Evolutionary conservation across 2,888 invertebrate genomes (phyloP).

Genomic region (Drosophila sordidula): DNA sequence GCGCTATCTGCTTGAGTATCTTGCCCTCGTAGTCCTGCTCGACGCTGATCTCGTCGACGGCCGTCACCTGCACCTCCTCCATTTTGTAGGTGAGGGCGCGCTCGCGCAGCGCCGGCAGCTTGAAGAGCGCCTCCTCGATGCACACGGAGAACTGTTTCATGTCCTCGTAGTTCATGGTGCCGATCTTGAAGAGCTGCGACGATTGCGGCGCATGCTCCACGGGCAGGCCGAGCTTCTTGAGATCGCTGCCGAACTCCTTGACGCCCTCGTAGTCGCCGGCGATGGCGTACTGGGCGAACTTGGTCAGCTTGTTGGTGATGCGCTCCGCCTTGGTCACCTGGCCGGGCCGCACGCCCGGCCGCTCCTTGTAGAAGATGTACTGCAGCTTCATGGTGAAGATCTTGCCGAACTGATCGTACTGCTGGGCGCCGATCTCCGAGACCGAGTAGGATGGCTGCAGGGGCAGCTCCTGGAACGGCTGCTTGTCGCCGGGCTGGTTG

Average conservation of each 20-base stretch:
- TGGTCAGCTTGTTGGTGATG: conserved; percentile 94
- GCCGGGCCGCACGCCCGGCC: conserved; percentile 97
- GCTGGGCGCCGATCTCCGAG: conserved; percentile 97
- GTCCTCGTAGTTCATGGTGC: conserved; percentile 94
- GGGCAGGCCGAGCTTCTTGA: conserved; percentile 96
- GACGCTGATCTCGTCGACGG: conserved; percentile 96
- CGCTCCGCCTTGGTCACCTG: conserved; percentile 97
- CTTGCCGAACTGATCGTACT: conserved; percentile 99
- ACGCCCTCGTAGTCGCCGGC: conserved; percentile 97
- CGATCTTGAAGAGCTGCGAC: conserved; percentile 98
- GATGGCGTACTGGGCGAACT: conserved; percentile 97
- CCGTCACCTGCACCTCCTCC: conserved; percentile 97
- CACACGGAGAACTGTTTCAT: conserved; percentile 95
- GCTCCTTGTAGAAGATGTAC: conserved; percentile 98
- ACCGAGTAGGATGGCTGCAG: conserved; percentile 97
- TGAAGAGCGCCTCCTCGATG: conserved; percentile 97
- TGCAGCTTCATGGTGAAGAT: conserved; percentile 98
- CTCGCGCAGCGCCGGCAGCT: conserved; percentile 93
- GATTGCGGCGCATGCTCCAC: conserved; percentile 99
- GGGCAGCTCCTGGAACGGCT: conserved; percentile 97
- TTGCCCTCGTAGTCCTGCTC: conserved; percentile 94
- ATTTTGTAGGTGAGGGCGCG: conserved; percentile 96
- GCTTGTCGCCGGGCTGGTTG: conserved; percentile 93
- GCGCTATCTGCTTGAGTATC: conserved; percentile 95
- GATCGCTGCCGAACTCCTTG: conserved; percentile 96